A percentile compares a stretch with the other conserved stretches of the same genome.
Conservation (phyloP, 2,797 vertebrate species). For the Anas bahamensis region DNA sequence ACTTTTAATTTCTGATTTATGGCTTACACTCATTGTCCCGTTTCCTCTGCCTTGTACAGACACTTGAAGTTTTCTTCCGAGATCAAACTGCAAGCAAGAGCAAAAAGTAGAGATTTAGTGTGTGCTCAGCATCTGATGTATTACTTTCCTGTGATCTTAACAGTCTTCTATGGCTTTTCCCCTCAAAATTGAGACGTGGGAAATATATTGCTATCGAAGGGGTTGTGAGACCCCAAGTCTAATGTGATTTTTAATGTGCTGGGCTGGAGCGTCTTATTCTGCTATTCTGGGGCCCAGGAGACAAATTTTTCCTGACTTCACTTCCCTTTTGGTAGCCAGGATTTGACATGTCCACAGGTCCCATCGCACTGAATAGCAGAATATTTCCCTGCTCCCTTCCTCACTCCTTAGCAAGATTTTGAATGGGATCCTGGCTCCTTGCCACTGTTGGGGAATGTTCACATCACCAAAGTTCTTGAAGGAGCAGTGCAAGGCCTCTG, state of each 20-base stretch:
- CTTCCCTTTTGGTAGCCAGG: background rate
- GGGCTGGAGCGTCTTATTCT: background rate
- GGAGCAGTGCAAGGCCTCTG: background rate
- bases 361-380: background rate
- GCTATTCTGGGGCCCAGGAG: background rate
- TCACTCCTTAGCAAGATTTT: background rate
- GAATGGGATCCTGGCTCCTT: background rate
- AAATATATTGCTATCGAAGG: background rate
- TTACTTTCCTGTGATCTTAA: background rate
- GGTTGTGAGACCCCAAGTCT: background rate
- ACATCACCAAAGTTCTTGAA: background rate
- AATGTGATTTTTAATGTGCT: background rate
- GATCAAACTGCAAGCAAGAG: conserved; percentile 59
- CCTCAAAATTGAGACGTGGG: background rate
- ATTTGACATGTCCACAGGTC: background rate
- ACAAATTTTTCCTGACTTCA: background rate
- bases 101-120: background rate
- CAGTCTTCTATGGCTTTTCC: background rate
- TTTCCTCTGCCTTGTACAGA: conserved; percentile 66
- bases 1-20: background rate
- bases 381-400: background rate
- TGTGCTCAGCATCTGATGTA: background rate
- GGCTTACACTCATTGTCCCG: conserved; percentile 76
- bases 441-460: background rate
- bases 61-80: conserved; percentile 61